A percentile compares a stretch with the other conserved stretches of the same genome.
Evolutionary conservation across 2,113 vertebrate genomes (phyloP).

Genomic region (Atlantisia rogersi): DNA sequence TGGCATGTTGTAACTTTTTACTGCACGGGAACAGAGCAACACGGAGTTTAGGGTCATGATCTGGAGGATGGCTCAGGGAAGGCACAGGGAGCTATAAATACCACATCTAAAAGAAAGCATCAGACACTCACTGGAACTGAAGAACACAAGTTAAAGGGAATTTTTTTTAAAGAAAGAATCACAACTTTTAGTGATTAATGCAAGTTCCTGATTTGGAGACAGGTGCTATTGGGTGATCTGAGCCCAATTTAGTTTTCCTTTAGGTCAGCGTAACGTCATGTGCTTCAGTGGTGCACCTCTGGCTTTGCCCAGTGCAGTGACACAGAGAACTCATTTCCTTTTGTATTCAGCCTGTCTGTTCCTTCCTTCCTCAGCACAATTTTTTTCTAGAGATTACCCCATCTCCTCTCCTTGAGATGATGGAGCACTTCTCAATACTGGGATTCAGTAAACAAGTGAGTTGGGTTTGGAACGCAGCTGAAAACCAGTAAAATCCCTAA

Average conservation of each 20-base stretch:
- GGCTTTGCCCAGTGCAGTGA: neutral
- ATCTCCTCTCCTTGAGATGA: neutral
- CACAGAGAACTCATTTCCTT: neutral
- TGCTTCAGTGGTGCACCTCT: neutral
- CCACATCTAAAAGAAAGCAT: neutral
- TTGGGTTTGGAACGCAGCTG: neutral
- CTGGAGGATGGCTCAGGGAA: neutral
- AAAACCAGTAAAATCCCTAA: neutral
- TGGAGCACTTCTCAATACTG: neutral
- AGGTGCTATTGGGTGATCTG: neutral
- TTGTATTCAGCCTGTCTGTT: neutral
- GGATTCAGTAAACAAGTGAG: neutral
- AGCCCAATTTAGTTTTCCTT: neutral
- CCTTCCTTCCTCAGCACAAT: neutral
- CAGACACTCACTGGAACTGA: neutral
- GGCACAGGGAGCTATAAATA: neutral
- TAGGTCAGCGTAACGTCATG: neutral
- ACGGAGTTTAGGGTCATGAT: neutral
- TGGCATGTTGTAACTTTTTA: neutral
- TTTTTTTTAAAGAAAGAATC: neutral
- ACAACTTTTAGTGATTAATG: neutral
- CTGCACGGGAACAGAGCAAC: neutral
- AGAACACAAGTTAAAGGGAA: neutral
- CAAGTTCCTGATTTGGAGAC: neutral
- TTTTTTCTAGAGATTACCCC: neutral